Conservation (phyloP, 2,888 invertebrate genomes). For the Amphipoea lucens region DNA sequence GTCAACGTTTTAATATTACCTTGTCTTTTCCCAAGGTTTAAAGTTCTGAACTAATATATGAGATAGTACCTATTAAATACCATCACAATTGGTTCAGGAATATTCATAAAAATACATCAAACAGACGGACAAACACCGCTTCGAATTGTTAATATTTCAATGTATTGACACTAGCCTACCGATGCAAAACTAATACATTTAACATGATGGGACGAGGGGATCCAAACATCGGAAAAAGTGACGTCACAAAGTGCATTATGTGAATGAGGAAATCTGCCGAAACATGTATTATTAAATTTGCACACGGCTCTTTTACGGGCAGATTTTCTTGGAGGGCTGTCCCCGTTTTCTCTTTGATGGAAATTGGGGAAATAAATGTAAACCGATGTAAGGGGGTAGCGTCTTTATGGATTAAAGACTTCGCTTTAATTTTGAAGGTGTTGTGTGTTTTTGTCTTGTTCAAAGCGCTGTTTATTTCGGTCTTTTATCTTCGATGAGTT, state of each 20-base stretch:
- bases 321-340: conserved; percentile 61
- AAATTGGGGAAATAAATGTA: conserved; percentile 61
- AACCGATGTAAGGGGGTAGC: conserved; percentile 42
- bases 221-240: conserved; percentile 62
- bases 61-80: not conserved
- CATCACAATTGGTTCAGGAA: not conserved
- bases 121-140: not conserved
- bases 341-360: conserved; percentile 57
- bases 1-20: not conserved
- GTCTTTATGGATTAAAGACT: conserved; percentile 45
- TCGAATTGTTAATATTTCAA: not conserved
- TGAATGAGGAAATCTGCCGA: conserved; percentile 64
- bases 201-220: conserved; percentile 70
- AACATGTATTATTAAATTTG: conserved; percentile 71
- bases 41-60: not conserved
- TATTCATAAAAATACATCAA: not conserved
- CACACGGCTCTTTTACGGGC: conserved; percentile 53
- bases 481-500: not conserved
- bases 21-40: not conserved
- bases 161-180: conserved; percentile 68
- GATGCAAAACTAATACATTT: conserved; percentile 82
- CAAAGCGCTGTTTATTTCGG: not conserved
- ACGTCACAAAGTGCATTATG: conserved; percentile 68
- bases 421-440: conserved; percentile 23
- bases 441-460: conserved; percentile 13